Evolutionary conservation across 2,797 vertebrate genomes (phyloP), one percentile per base, ranked within the genome.

Genomic region (Sebastes goodei): DNA sequence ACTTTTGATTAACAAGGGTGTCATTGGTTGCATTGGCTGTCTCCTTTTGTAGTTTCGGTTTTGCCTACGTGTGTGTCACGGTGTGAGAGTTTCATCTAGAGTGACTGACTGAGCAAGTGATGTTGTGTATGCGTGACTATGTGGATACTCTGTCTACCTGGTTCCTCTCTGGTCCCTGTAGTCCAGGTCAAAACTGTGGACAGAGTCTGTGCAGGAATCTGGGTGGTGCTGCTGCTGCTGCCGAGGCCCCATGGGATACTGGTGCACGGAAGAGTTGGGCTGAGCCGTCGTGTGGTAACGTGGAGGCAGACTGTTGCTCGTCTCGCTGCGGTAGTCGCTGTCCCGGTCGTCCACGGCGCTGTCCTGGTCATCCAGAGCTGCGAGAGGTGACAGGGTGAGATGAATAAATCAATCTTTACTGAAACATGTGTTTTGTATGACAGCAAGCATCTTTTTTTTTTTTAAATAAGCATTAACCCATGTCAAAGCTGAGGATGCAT

Each of bases 291-390:
- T 98, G 91, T 98, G 97, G 93, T 96, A 99, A 0, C 96, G 97
- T 0, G 97, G 97, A 7, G 98, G 98, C 53, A 98, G 86, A 92
- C 98, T 98, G 93, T 93, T 98, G 90, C 98, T 99, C 0, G 98
- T 97, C 93, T 99, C 99, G 1, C 99, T 99, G 84, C 98, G 97
- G 78, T 99, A 99, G 95, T 99, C 98, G 5, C 99, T 99, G 86
- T 99, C 99, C 76, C 98, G 94, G 90, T 99, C 99, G 30, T 99
- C 99, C 9, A 97, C 96, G 0, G 97, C 97, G 63, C 98, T 99
- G 93, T 99, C 98, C 46, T 96, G 96, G 71, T 99, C 98, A 89
- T 99, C 98, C 74, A 98, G 95, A 60, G 97, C 99, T 99, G 89
- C 62, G 79, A 72, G 49, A 72, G 17, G 57, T 2, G 30, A 72